Base-by-base conservation (phyloP, 2,113 vertebrate species). In the Psettodes erumei region DNA sequence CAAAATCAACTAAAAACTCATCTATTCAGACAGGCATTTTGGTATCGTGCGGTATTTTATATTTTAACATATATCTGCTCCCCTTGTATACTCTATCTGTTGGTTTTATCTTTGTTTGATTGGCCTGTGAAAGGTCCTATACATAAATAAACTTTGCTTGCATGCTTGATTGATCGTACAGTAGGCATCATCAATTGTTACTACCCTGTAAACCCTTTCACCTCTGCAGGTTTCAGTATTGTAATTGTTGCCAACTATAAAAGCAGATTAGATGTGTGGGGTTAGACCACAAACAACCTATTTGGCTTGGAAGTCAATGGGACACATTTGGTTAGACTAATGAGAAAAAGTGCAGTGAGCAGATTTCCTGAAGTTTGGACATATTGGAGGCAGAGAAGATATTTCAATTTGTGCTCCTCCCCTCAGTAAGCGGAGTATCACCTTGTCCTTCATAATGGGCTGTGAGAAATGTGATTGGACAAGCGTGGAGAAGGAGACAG, bases 401-500 rank as follows among this genome's bases (percentile, higher is more conserved):
- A 87, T 92, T 91, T 91, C 80, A 89, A 91, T 93, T 90, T 90
- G 86, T 83, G 78, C 71, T 81, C 72, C 62, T 72, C 83, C 76
- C 71, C 78, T 77, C 86, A 66, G 68, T 83, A 75, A 88, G 88
- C 78, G 35, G 54, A 35, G 74, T 75, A 82, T 88, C 89, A 87
- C 89, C 90, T 93, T 91, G 86, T 93, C 90, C 74, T 88, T 72
- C 82, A 86, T 89, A 93, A 90, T 90, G 53, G 78, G 71, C 66
- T 88, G 84, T 87, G 87, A 90, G 87, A 90, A 92, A 92, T 90
- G 89, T 82, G 86, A 90, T 88, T 79, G 90, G 90, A 91, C 87
- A 91, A 85, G 90, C 86, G 74, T 92, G 86, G 87, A 89, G 80
- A 84, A 81, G 72, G 77, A 86, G 87, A 83, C 80, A 75, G 79